Conservation (phyloP, 2,797 vertebrate genomes). For the Muraenolepis orangiensis region DNA sequence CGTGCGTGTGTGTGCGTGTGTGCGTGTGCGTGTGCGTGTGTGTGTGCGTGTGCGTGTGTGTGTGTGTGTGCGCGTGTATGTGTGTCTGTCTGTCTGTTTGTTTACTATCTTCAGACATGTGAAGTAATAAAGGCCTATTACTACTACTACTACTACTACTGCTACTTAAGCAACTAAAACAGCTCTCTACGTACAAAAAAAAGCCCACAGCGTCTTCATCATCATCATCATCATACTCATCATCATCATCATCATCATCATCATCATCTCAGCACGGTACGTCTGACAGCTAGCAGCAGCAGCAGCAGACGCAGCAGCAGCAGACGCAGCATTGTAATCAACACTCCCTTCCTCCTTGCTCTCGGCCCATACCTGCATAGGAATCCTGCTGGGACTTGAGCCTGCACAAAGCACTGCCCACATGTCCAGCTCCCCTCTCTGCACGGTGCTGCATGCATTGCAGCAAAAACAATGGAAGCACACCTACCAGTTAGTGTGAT, state of each 20-base stretch:
- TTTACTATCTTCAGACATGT: neutral
- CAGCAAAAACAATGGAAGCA: slow-evolving; percentile 21
- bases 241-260: neutral
- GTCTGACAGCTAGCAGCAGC: no score
- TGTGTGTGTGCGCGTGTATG: neutral
- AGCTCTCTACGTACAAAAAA: no score
- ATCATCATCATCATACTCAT: neutral
- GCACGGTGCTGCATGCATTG: slow-evolving; percentile 44
- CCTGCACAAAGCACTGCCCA: slow-evolving; percentile 66
- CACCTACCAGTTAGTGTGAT: neutral
- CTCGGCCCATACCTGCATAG: neutral
- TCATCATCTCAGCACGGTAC: neutral
- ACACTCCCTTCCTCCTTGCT: neutral
- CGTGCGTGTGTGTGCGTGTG: neutral
- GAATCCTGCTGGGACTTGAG: slow-evolving; percentile 52
- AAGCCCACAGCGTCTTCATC: neutral
- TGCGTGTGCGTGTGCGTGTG: neutral
- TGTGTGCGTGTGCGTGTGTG: neutral
- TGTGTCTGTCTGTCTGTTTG: neutral
- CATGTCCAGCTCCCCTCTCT: slow-evolving; percentile 50
- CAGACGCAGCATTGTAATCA: neutral
- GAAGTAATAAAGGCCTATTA: neutral
- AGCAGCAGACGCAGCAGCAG: no score
- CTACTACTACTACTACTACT: no score
- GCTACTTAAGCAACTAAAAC: neutral